Evolutionary conservation across 2,797 vertebrate genomes (phyloP), one percentile per base, ranked within the genome.

Genomic region (Sebastes aleutianus): DNA sequence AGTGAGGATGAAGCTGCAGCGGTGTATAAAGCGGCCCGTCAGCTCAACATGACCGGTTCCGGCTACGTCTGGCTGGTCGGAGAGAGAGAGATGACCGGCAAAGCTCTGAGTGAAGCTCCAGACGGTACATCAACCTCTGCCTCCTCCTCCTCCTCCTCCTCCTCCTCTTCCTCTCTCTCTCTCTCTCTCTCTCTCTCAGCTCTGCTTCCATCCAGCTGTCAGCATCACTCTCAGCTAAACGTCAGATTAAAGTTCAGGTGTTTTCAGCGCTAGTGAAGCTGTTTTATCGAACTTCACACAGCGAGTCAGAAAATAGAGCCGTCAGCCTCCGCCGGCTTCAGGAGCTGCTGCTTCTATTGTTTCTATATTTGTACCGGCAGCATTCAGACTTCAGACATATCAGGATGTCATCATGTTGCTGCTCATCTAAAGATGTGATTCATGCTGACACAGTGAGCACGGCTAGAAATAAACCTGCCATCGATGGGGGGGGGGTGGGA

Each of bases 51-150:
- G 98, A 99, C 98, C 0, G 97, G 98, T 56, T 96, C 98, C 0
- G 97, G 98, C 74, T 99, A 99, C 78, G 98, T 99, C 78, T 99
- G 98, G 98, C 95, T 99, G 93, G 98, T 99, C 13, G 98, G 98
- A 18, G 98, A 99, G 87, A 93, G 98, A 76, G 98, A 99, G 96
- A 98, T 99, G 93, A 98, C 97, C 0, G 97, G 98, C 84, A 99
- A 97, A 78, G 98, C 98, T 70, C 95, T 98, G 93, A 97, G 95
- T 76, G 98, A 99, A 64, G 98, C 98, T 68, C 98, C 98, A 10
- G 98, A 99, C 61, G 98, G 98, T 99, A 95, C 5, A 91, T 76
- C 54, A 53, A 16, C 76, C 61, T 72, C 73, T 31, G 36, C 56
- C 54, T 56, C 53, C 32, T 72, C 63, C 6, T 27, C 36, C n/a